phyloP scores from a whole-genome alignment of 2,113 vertebrate species.

The Glaucidium brasilianum region DNA sequence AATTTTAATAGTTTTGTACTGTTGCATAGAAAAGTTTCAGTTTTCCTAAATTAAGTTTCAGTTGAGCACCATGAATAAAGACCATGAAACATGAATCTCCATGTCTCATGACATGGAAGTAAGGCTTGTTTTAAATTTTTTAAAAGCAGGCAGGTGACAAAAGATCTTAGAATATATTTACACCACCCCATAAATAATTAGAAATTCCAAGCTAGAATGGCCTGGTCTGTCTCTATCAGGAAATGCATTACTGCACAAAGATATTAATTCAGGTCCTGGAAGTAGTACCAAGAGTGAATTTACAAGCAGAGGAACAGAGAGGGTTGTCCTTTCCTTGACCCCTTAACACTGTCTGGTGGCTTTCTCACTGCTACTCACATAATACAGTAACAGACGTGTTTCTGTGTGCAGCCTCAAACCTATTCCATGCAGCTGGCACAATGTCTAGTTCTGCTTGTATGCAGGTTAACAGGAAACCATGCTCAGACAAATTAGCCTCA shows the following conservation, averaged over 20 bases:
- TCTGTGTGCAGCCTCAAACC: not conserved
- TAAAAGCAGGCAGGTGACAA: not conserved
- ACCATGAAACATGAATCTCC: not conserved
- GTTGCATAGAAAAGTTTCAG: not conserved
- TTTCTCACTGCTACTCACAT: not conserved
- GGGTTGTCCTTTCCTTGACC: not conserved
- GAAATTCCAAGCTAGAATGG: not conserved
- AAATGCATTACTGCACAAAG: not conserved
- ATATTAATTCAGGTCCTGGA: not conserved
- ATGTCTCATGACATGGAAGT: not conserved
- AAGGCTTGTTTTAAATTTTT: not conserved
- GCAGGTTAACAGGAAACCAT: not conserved
- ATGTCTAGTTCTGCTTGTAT: not conserved
- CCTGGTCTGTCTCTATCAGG: not conserved
- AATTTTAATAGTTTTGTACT: conserved; percentile 18
- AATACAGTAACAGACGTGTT: not conserved
- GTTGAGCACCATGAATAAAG: not conserved
- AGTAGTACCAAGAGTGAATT: not conserved
- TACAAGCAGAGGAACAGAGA: not conserved
- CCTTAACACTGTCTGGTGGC: not conserved
- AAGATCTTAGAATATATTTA: not conserved
- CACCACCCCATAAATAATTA: not conserved
- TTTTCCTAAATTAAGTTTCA: not conserved
- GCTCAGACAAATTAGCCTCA: not conserved
- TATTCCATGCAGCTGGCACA: not conserved